phyloP scores from a whole-genome alignment of 2,113 vertebrate species.

The Emberiza fucata region DNA sequence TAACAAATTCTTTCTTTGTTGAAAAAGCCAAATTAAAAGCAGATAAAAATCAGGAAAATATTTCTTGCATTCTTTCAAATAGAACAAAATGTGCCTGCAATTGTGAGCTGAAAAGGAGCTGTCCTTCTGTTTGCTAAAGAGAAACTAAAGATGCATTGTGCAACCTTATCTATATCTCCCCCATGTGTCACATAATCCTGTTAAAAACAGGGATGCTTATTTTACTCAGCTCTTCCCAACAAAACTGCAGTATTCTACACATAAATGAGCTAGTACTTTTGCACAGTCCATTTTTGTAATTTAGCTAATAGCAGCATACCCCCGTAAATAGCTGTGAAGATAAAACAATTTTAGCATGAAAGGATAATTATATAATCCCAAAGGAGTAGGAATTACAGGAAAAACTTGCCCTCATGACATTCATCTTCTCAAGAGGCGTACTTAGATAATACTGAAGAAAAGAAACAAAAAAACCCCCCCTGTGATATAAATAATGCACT shows the following conservation, averaged over 20 bases:
- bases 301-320: conserved; percentile 18
- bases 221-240: conserved; percentile 38
- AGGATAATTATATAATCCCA: not conserved
- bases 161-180: conserved; percentile 81
- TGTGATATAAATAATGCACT: conserved; percentile 36
- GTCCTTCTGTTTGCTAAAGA: conserved; percentile 67
- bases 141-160: conserved; percentile 78
- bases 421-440: not conserved
- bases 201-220: conserved; percentile 69
- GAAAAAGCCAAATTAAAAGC: conserved; percentile 81
- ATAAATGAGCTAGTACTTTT: conserved; percentile 14
- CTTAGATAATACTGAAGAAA: not conserved
- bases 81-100: conserved; percentile 73
- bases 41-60: conserved; percentile 77
- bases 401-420: not conserved
- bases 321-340: not conserved
- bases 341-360: conserved; percentile 20
- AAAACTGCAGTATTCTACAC: conserved; percentile 8
- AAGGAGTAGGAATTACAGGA: conserved; percentile 21
- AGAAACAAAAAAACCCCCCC: not conserved
- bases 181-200: conserved; percentile 75
- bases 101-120: conserved; percentile 59
- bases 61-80: conserved; percentile 72
- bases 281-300: not conserved
- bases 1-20: conserved; percentile 71